phyloP scores from a whole-genome alignment of 2,797 vertebrate genomes.

The Gadopsis marmoratus region DNA sequence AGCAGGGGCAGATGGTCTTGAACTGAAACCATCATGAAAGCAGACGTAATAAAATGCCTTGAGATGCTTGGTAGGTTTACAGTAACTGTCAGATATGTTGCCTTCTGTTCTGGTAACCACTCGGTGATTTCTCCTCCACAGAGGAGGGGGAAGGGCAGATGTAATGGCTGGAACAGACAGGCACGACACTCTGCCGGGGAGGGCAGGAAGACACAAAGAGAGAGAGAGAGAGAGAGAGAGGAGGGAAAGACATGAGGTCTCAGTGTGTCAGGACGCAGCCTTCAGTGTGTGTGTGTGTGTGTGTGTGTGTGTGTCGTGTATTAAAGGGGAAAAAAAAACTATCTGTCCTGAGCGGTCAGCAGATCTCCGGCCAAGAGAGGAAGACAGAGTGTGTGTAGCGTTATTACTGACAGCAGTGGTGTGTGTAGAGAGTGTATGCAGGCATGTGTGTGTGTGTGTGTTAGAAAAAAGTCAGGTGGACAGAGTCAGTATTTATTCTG shows the following conservation, averaged over 20 bases:
- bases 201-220: conserved; percentile 47
- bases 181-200: conserved; percentile 46
- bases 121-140: conserved; percentile 14
- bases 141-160: conserved; percentile 30
- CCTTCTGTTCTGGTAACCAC: conserved; percentile 41
- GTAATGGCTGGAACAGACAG: conserved; percentile 40
- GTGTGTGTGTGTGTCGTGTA: conserved; percentile 22
- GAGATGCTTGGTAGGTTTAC: conserved; percentile 11
- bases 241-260: conserved; percentile 37
- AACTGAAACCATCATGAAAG: background rate
- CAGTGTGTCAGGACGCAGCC: conserved; percentile 61
- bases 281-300: conserved; percentile 31
- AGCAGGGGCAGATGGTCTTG: background rate
- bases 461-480: conserved; percentile 3
- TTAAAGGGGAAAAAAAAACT: conserved; percentile 41
- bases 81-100: conserved; percentile 20
- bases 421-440: background rate
- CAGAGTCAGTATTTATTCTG: conserved; percentile 57
- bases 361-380: conserved; percentile 47
- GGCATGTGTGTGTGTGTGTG: conserved; percentile 3
- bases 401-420: conserved; percentile 22
- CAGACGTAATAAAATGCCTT: background rate
- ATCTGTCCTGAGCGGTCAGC: conserved; percentile 64
- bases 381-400: conserved; percentile 1
- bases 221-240: background rate